Base-by-base conservation (phyloP, 1,140 invertebrate species). In the Lordiphosa collinella region DNA sequence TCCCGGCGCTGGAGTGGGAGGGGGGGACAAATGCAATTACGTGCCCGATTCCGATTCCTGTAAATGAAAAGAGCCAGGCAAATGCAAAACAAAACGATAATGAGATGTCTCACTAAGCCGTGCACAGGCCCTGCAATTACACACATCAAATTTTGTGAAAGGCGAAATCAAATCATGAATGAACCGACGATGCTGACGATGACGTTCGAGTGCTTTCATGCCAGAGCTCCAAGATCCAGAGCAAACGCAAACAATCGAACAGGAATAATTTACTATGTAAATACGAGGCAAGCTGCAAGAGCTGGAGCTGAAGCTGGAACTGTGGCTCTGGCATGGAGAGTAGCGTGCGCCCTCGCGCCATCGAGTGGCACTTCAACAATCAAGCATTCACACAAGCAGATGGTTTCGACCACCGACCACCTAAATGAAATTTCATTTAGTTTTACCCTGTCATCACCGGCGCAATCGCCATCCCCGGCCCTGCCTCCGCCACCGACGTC, bases 331-430 rank as follows among this genome's bases (percentile, higher is more conserved):
- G n/a, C n/a, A n/a, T 64, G 37, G 64, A 71, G 76, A 78, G 78
- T 78, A 82, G 78, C 82, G 82, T 76, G 82, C 62, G 79, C 78
- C 79, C 78, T 76, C 76, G 76, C 82, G 68, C 76, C 82, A 59
- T 80, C 76, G 9, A 80, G 76, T 86, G 75, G 43, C 82, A 86
- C 82, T 86, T 69, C 71, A 86, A 86, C 82, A 86, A 86, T 86
- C 82, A 86, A 86, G 80, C 82, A 82, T 86, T 86, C 82, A 82
- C 78, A 80, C 76, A 82, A 82, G 76, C 76, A 80, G 76, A 80
- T 80, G 76, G 76, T 71, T 65, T 47, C 62, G 63, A 58, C 73
- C 73, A 73, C 67, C 75, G 76, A 80, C 76, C 76, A 80, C 76
- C 76, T 82, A 76, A 80, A 80, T 54, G 66, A 82, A 71, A 80